These are phyloP conservation scores for Choristoneura fumiferana DNA, from an alignment of 1,140 invertebrate genomes.

Conservation along the genomic window DNA sequence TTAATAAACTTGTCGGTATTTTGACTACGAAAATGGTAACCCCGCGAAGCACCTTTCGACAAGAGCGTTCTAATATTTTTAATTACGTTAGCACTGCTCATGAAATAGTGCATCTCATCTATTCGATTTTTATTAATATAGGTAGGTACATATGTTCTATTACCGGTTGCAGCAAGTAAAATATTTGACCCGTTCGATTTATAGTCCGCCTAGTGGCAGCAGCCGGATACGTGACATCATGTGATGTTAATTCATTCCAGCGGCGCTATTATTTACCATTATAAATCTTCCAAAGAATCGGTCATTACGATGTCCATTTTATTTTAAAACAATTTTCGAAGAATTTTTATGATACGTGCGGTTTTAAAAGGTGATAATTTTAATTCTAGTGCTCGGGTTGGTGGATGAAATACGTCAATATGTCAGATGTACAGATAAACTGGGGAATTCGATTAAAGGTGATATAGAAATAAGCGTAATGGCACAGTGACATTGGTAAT, in stretches of 20 bases:
- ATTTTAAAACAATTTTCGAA: constrained; percentile 23
- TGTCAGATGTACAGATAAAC: neutral
- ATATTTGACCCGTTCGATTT: constrained; percentile 56
- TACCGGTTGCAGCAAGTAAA: constrained; percentile 54
- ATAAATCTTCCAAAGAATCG: constrained; percentile 41
- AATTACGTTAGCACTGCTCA: constrained; percentile 65
- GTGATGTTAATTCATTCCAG: constrained; percentile 54
- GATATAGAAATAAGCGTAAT: too few relatives aligned
- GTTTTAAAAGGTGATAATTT: constrained; percentile 11
- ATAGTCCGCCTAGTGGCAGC: constrained; percentile 49
- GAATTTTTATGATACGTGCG: constrained; percentile 7
- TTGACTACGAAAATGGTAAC: too few relatives aligned
- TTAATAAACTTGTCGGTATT: too few relatives aligned
- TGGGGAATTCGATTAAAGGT: too few relatives aligned
- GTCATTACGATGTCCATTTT: constrained; percentile 34
- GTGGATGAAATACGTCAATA: neutral
- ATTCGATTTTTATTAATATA: constrained; percentile 66
- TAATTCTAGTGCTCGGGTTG: neutral
- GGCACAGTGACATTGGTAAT: too few relatives aligned
- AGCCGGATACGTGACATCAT: constrained; percentile 61
- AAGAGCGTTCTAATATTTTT: constrained; percentile 54
- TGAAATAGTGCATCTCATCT: constrained; percentile 67
- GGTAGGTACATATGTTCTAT: constrained; percentile 61
- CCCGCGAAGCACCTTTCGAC: constrained; percentile 15
- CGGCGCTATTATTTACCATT: constrained; percentile 43